Evolutionary conservation across 2,888 invertebrate species (phyloP), one percentile per base, ranked within the genome.

Genomic region (Drosophila anomelani): DNA sequence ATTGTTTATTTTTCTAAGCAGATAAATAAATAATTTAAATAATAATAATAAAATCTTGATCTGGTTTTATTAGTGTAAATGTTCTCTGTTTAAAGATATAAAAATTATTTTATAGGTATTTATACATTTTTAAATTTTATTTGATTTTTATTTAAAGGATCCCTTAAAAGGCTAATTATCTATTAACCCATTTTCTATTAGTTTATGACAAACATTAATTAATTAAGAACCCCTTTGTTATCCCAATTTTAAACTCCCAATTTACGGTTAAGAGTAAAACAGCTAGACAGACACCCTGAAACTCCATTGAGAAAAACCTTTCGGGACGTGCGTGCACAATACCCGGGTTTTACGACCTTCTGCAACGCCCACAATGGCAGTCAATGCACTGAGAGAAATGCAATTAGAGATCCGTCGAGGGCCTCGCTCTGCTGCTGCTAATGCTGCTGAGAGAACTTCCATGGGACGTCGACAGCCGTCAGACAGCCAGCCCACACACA

Each of bases 311-410:
- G 76, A 43, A 78, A 76, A 88, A 88, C 76, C 78, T 88, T 82
- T 88, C 34, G 83, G 71, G 72, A 82, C 75, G 73, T 81, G 84
- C 88, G 85, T 85, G 80, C 80, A 75, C 88, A 88, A 82, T 88
- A 78, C 75, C 74, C 85, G 73, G 77, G 74, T 78, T 86, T 90
- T 90, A 86, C 87, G 86, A 86, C 86, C 86, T 86, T 86, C 86
- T 79, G 71, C 68, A 66, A 86, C 85, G 84, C 85, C 90, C 79
- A 89, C 90, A 75, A 78, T 62, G 51, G 64, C 51, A 67, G 59
- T 36, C 49, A 66, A 67, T 81, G 85, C 90, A 85, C 84, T 83
- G 86, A 78, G 73, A 69, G 71, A 85, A 89, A 85, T 76, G 70
- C 85, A 82, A 86, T 83, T 81, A 86, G 79, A 68, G 55, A 54